Base-by-base conservation (phyloP, 2,113 vertebrate genomes). In the Suricata suricatta region DNA sequence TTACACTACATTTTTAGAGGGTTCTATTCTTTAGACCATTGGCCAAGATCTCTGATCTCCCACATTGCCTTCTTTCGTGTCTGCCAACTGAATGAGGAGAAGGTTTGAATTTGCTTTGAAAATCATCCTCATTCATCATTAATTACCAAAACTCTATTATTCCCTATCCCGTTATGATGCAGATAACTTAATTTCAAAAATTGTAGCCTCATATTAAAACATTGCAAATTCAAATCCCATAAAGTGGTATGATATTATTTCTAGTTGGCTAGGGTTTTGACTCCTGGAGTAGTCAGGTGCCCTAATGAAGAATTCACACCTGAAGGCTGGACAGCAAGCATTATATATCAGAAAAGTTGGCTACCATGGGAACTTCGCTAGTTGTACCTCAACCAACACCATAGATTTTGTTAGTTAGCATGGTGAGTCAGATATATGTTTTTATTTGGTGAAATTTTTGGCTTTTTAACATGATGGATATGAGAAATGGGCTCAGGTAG, bases 391-490 rank as follows among this genome's bases (percentile, higher is more conserved):
- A 0, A 10, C 66, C 35, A 64, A 35, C 3, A 85, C 41, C n/a
- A 71, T 29, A 71, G 16, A 50, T 16, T 89, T 29, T 35, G 4
- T 69, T 82, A 63, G 60, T 81, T 25, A 82, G 0, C 16, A n/a
- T 63, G 38, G 23, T 38, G n/a, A 66, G 44, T 33, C 60, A 44
- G 60, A 38, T 35, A 16, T 27, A 50, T n/a, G 91, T 89, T 29
- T 79, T 96, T 71, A 86, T 57, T 79, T 88, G 50, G n/a, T 96
- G 66, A 80, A 54, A 63, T n/a, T 72, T 93, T 84, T 63, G 80
- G 13, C 21, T 88, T 69, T 14, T 66, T 93, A 86, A 19, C 60
- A n/a, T 76, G 7, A 66, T 44, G 11, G 41, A 44, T 47, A 79
- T 2, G 31, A 93, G 52, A 77, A 85, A 44, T 17, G 27, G 12